Evolutionary conservation across 2,888 invertebrate species (phyloP), one percentile per base, ranked within the genome.

Genomic region (Caenorhabditis parvicauda): DNA sequence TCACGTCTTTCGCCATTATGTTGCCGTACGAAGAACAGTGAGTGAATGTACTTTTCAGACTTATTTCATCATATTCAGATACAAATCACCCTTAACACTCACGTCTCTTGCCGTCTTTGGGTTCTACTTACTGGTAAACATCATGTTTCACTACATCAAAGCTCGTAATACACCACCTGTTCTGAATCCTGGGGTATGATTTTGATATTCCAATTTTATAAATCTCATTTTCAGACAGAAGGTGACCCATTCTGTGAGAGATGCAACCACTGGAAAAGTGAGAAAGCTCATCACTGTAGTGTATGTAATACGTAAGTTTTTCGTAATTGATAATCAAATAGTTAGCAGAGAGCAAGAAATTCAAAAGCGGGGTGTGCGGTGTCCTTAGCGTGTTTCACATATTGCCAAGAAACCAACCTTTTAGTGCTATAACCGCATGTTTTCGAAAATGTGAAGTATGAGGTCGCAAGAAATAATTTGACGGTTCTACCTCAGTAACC

Each of bases 11-110:
- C 29, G 59, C 53, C 38, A 67, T 72, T 17, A 67, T 72, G 38
- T 57, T 72, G n/a, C 72, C 72, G 29, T 72, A 70, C 25, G 72
- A 72, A 41, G 70, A 72, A 56, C 38, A 66, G 72, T 72, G 39
- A 52, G 57, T 57, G 19, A 43, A 45, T 12, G 29, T 4, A 6
- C 41, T 49, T 14, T 6, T 24, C 25, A 38, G 24, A 41, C 39
- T 21, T 27, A 2, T 27, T n/a, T n/a, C n/a, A n/a, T n/a, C n/a
- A n/a, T n/a, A n/a, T 70, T 29, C 54, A 72, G 72, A 52, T 70
- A 72, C 39, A 67, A 72, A 56, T 54, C 72, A 2, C 25, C 50
- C 21, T 62, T 51, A 42, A 45, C 67, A 3, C 57, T 70, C 2
- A 12, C 42, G 0, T n/a, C 48, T 12, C 58, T 68, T 5, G 45